phyloP scores from a whole-genome alignment of 2,888 invertebrate species.

The Cataglyphis altisquamis region DNA sequence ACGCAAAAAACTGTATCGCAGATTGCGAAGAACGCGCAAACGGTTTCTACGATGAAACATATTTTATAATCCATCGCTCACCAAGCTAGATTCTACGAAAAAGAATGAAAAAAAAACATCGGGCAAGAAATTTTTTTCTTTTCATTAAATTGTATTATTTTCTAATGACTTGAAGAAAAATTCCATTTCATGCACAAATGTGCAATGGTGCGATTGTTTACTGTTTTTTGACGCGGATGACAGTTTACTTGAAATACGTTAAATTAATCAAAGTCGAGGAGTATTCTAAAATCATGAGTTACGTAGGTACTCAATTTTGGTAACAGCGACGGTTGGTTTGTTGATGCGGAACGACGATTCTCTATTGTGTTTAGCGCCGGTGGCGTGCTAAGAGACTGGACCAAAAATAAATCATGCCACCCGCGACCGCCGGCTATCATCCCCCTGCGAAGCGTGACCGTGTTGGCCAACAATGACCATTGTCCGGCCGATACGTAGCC shows the following conservation, averaged over 20 bases:
- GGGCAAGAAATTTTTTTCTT: background rate
- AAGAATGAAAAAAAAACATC: background rate
- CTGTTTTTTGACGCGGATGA: background rate
- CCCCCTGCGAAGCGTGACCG: slow-evolving; percentile 82
- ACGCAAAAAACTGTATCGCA: slow-evolving; percentile 36
- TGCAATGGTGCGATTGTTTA: background rate
- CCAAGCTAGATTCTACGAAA: background rate
- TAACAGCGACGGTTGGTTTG: slow-evolving; percentile 46
- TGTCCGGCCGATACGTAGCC: slow-evolving; percentile 79
- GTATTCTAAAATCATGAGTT: slow-evolving; percentile 1
- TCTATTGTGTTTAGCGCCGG: slow-evolving; percentile 57
- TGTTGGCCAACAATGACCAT: slow-evolving; percentile 85
- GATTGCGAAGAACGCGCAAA: slow-evolving; percentile 18
- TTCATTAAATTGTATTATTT: background rate
- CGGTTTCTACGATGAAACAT: slow-evolving; percentile 5
- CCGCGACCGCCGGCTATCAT: slow-evolving; percentile 69
- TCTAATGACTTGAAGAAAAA: background rate
- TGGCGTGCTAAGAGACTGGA: slow-evolving; percentile 63
- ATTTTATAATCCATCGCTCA: slow-evolving; percentile 22
- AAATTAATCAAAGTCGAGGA: slow-evolving; percentile 17
- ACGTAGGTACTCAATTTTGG: slow-evolving; percentile 33
- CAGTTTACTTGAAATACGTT: background rate
- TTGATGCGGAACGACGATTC: slow-evolving; percentile 45
- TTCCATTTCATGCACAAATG: background rate
- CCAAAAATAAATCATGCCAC: slow-evolving; percentile 74